Percentiles rank a stretch among this genome's conserved stretches.
These are phyloP conservation scores for Aphrocallistes beatrix DNA, from an alignment of 37 sponge, comb jelly and placozoan genomes.

Conservation along the genomic window DNA sequence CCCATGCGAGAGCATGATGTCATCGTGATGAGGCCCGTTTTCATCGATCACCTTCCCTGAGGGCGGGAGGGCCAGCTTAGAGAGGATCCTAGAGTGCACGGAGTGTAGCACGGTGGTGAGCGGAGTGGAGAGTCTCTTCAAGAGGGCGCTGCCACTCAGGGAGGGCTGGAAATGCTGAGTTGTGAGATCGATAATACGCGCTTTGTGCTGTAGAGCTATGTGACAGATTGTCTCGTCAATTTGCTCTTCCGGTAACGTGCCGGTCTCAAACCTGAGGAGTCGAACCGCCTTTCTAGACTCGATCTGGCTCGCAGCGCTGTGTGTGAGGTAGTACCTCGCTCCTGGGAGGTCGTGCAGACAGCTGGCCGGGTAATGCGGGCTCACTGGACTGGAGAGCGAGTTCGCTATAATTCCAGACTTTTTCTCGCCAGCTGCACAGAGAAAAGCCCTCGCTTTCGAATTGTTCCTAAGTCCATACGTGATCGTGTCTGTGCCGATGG, in stretches of 20 bases:
- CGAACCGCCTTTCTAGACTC: conserved; percentile 1
- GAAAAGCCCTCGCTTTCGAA: not conserved
- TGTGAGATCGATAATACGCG: not conserved
- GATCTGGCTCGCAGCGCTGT: not conserved
- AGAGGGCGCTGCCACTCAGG: not conserved
- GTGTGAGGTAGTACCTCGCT: not conserved
- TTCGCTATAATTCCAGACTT: not conserved
- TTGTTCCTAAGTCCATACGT: not conserved
- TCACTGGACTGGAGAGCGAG: not conserved
- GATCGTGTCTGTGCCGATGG: conserved; percentile 14
- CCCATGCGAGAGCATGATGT: not conserved
- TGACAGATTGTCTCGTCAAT: not conserved
- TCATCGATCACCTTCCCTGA: not conserved
- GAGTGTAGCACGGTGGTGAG: not conserved
- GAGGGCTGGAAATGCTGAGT: not conserved
- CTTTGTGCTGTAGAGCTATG: not conserved
- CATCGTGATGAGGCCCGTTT: conserved; percentile 3
- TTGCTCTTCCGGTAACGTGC: not conserved
- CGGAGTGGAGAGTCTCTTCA: not conserved
- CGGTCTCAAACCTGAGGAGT: not conserved
- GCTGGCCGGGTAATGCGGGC: not conserved
- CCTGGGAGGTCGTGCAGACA: not conserved
- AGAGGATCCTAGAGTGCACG: not conserved
- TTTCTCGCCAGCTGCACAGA: conserved; percentile 1
- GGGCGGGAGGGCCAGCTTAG: not conserved